Percentiles rank a stretch among this genome's conserved stretches.
Conservation (phyloP, 2,888 invertebrate genomes). For the Cryptocephalus primarius region DNA sequence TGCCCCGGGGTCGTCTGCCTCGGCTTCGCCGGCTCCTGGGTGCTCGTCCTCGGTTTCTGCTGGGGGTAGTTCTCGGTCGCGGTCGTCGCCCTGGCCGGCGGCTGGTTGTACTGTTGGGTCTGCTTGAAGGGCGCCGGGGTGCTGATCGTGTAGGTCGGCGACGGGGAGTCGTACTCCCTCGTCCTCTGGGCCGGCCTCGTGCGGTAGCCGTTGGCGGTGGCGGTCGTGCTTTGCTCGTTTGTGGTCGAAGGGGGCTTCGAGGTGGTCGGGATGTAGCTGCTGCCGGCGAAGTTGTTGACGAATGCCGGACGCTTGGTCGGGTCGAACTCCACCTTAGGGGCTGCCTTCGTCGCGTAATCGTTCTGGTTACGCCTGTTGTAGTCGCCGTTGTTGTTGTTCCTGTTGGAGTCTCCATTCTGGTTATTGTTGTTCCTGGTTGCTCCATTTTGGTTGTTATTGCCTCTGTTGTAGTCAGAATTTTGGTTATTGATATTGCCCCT, state of each 20-base stretch:
- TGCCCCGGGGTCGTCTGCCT: constrained; percentile 12
- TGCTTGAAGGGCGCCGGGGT: constrained; percentile 36
- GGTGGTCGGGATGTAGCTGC: constrained; percentile 40
- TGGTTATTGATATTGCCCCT: background rate
- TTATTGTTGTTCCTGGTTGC: constrained; percentile 1
- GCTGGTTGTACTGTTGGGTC: constrained; percentile 22
- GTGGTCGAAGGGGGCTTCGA: constrained; percentile 32
- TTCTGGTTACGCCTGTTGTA: constrained; percentile 17
- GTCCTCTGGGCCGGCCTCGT: constrained; percentile 18
- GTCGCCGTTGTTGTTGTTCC: constrained; percentile 20
- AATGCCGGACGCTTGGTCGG: constrained; percentile 28
- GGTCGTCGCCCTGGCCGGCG: constrained; percentile 14
- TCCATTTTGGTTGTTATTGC: constrained; percentile 10
- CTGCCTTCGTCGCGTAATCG: constrained; percentile 8
- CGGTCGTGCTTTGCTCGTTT: constrained; percentile 25
- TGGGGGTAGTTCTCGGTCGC: constrained; percentile 27
- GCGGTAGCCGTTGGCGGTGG: constrained; percentile 18
- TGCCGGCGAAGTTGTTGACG: constrained; percentile 39
- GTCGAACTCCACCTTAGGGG: constrained; percentile 11
- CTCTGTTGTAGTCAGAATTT: constrained; percentile 4
- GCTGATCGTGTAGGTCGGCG: constrained; percentile 26
- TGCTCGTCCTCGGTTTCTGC: constrained; percentile 13
- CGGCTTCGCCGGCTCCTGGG: constrained; percentile 15
- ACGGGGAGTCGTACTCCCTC: constrained; percentile 5
- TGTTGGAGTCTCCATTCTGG: constrained; percentile 8